Evolutionary conservation across 2,888 invertebrate species (phyloP).

Genomic region (Brenthis hecate): DNA sequence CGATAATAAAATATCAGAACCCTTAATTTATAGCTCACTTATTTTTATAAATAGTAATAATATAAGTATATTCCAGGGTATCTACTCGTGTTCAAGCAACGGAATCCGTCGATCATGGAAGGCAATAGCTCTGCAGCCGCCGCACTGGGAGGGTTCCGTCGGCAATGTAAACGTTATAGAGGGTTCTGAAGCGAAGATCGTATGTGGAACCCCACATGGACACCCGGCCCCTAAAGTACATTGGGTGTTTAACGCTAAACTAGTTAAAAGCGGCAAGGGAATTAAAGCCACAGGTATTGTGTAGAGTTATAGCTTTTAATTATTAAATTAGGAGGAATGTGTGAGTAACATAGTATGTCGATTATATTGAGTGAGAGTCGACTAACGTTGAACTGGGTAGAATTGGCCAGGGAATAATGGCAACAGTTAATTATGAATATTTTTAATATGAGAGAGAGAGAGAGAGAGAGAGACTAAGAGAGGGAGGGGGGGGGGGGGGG

Average conservation of each 20-base stretch:
- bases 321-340: too few relatives aligned
- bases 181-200: conserved; percentile 62
- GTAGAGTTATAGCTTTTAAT: too few relatives aligned
- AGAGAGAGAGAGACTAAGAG: too few relatives aligned
- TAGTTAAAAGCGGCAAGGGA: conserved; percentile 76
- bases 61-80: conserved; percentile 77
- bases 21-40: too few relatives aligned
- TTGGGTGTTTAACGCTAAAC: conserved; percentile 93
- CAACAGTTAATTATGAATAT: background rate
- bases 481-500: too few relatives aligned
- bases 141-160: conserved; percentile 78
- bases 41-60: too few relatives aligned
- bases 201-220: conserved; percentile 85
- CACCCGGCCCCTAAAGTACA: conserved; percentile 88
- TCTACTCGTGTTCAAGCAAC: conserved; percentile 89
- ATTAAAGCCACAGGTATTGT: conserved; percentile 57
- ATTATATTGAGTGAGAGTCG: too few relatives aligned
- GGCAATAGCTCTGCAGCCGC: conserved; percentile 69
- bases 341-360: too few relatives aligned
- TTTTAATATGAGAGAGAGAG: background rate
- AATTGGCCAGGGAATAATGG: conserved; percentile 22
- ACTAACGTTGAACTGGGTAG: too few relatives aligned
- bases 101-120: conserved; percentile 79
- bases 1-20: too few relatives aligned
- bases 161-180: conserved; percentile 80